A percentile compares a stretch with the other conserved stretches of the same genome.
Conservation (phyloP, 2,113 vertebrate genomes). For the Chlamydotis undulata region DNA sequence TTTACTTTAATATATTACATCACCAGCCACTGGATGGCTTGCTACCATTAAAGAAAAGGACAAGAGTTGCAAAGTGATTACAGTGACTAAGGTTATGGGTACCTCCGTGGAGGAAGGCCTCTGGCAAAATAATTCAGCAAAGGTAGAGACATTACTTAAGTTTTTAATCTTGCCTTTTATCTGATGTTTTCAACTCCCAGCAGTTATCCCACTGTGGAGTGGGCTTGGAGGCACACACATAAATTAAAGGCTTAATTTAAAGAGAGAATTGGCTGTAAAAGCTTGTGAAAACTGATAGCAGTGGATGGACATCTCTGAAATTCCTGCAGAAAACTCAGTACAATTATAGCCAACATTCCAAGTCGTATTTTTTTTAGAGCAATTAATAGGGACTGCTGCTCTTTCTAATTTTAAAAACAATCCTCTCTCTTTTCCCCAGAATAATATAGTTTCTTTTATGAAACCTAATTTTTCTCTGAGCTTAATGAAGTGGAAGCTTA, state of each 20-base stretch:
- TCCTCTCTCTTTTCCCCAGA: not conserved
- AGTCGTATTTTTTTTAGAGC: not conserved
- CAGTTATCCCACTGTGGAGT: not conserved
- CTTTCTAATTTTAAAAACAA: not conserved
- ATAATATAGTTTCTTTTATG: not conserved
- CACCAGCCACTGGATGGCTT: slow-evolving; percentile 82
- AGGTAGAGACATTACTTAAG: slow-evolving; percentile 29
- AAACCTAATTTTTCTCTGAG: not conserved
- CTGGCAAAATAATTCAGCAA: slow-evolving; percentile 28
- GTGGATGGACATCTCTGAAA: not conserved
- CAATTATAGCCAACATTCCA: not conserved
- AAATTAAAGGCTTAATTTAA: slow-evolving; percentile 39
- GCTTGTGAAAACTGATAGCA: slow-evolving; percentile 5
- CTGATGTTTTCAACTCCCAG: slow-evolving; percentile 15
- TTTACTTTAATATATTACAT: slow-evolving; percentile 73
- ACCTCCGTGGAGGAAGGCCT: slow-evolving; percentile 50
- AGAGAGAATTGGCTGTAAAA: slow-evolving; percentile 57
- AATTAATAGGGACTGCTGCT: not conserved
- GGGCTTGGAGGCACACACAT: not conserved
- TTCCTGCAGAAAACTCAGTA: slow-evolving; percentile 5
- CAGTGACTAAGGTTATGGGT: slow-evolving; percentile 42
- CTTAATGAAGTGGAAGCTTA: not conserved
- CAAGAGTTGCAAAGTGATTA: slow-evolving; percentile 56
- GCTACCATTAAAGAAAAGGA: slow-evolving; percentile 50
- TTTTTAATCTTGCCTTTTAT: slow-evolving; percentile 44